Evolutionary conservation across 1,140 invertebrate genomes (phyloP).

Genomic region (Uloborus diversus): DNA sequence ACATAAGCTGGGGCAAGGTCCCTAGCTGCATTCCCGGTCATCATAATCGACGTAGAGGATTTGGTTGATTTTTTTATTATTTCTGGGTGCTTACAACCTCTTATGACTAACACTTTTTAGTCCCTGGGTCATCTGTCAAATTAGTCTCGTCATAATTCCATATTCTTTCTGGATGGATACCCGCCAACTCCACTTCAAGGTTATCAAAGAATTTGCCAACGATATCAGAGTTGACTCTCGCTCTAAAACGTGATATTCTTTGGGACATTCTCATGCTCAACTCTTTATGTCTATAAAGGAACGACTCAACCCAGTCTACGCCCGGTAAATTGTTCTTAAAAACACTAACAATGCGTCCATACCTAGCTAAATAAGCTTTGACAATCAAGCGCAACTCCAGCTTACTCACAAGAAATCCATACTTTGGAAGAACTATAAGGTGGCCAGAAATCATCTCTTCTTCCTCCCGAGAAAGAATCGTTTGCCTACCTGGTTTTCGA

Average conservation of each 20-base stretch:
- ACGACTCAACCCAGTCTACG: not conserved
- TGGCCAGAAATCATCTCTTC: no score
- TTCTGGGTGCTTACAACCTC: not conserved
- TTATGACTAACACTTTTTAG: not conserved
- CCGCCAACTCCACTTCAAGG: not conserved
- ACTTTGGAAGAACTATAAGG: no score
- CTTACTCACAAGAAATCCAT: not conserved
- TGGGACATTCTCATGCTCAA: not conserved
- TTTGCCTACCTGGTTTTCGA: no score
- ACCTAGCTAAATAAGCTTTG: not conserved
- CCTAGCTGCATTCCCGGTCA: not conserved
- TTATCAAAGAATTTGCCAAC: not conserved
- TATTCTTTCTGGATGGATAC: not conserved
- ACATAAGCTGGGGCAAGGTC: not conserved
- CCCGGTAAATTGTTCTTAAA: not conserved
- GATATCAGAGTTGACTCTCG: not conserved
- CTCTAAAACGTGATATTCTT: not conserved
- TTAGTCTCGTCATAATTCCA: not conserved
- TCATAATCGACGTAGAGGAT: not conserved
- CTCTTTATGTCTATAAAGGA: not conserved
- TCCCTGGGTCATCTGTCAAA: not conserved
- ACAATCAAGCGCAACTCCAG: not conserved
- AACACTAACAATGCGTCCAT: not conserved
- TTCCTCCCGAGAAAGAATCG: no score
- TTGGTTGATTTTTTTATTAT: not conserved